Evolutionary conservation across 2,113 vertebrate genomes (phyloP).

Genomic region (Lepus americanus): DNA sequence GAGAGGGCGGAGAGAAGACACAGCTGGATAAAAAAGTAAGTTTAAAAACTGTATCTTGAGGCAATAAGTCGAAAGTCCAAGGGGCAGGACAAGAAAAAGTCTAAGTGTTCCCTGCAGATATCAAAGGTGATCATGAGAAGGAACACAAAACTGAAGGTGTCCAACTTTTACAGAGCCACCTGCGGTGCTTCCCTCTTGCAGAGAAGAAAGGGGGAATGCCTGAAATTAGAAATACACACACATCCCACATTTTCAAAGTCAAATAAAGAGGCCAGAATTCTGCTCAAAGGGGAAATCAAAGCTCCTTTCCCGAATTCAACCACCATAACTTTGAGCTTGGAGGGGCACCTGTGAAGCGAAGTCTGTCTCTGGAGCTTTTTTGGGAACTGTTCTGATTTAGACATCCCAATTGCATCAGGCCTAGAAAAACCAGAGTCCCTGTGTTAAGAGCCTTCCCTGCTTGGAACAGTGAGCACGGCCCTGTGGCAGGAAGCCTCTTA

Average conservation of each 20-base stretch:
- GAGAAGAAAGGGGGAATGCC: slow-evolving; percentile 54
- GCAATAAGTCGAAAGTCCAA: slow-evolving; percentile 49
- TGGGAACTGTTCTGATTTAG: background rate
- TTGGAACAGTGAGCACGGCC: background rate
- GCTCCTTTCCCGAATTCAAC: slow-evolving; percentile 63
- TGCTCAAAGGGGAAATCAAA: slow-evolving; percentile 77
- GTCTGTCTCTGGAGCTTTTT: slow-evolving; percentile 7
- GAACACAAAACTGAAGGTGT: slow-evolving; percentile 33
- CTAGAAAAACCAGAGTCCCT: background rate
- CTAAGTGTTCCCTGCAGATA: slow-evolving; percentile 48
- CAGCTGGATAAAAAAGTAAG: background rate
- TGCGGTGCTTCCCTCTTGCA: slow-evolving; percentile 46
- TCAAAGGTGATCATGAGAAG: slow-evolving; percentile 50
- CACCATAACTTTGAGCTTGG: slow-evolving; percentile 1
- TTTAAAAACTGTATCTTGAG: background rate
- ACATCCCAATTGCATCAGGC: background rate
- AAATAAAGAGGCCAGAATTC: slow-evolving; percentile 16
- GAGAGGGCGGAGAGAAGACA: background rate
- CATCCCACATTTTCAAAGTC: slow-evolving; percentile 62
- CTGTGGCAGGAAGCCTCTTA: background rate
- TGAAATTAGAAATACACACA: slow-evolving; percentile 75
- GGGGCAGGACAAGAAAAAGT: slow-evolving; percentile 32
- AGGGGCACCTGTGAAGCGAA: background rate
- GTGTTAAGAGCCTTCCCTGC: background rate
- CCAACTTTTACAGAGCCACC: slow-evolving; percentile 55